A percentile compares a stretch with the other conserved stretches of the same genome.
phyloP scores from a whole-genome alignment of 2,888 invertebrate genomes.

The Cecidostiba fungosa region DNA sequence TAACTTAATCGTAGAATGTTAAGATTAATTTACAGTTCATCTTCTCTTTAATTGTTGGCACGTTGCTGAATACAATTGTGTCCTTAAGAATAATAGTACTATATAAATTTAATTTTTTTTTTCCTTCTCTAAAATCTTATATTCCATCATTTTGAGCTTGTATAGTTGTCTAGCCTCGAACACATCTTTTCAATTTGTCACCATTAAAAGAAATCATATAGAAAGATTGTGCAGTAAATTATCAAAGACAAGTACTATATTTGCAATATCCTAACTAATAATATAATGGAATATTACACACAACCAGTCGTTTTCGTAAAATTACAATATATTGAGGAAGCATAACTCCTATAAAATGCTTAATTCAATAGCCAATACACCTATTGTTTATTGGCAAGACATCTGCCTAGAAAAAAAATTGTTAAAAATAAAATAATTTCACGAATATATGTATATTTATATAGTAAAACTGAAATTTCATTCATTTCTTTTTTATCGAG shows the following conservation, averaged over 20 bases:
- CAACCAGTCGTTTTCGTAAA: constrained; percentile 44
- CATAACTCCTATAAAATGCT: constrained; percentile 30
- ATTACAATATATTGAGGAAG: constrained; percentile 15
- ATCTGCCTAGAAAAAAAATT: not conserved
- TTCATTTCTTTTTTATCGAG: constrained; percentile 31
- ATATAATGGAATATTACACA: constrained; percentile 34
- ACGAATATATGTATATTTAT: not conserved
- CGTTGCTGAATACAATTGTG: constrained; percentile 17
- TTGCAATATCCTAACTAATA: constrained; percentile 12
- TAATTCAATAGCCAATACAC: not conserved
- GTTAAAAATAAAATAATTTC: constrained; percentile 30
- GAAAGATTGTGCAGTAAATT: not conserved
- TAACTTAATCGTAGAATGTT: not conserved
- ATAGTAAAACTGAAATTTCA: constrained; percentile 36
- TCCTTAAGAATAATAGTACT: not conserved
- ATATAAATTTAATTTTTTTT: not conserved
- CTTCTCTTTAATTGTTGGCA: constrained; percentile 34
- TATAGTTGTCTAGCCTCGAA: not conserved
- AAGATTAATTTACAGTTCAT: not conserved
- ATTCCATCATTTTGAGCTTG: not conserved
- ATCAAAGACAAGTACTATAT: constrained; percentile 43
- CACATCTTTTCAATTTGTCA: not conserved
- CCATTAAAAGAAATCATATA: not conserved
- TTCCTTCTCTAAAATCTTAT: not conserved
- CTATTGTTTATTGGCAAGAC: constrained; percentile 2